A percentile compares a stretch with the other conserved stretches of the same genome.
Evolutionary conservation across 2,113 vertebrate species (phyloP).

Genomic region (Dolichallabes microphthalmus): DNA sequence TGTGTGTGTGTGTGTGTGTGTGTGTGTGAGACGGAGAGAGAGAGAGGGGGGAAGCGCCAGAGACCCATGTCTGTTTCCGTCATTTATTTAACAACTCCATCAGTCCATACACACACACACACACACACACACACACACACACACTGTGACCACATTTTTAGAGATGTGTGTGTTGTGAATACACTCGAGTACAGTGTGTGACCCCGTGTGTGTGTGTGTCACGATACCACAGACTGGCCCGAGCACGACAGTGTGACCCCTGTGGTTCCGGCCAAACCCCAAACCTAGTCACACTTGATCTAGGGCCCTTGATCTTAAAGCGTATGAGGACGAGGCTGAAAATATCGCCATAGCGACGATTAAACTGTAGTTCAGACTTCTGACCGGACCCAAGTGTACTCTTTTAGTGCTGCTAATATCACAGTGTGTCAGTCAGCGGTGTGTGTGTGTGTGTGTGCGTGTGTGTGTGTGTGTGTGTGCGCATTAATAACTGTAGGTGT

Average conservation of each 20-base stretch:
- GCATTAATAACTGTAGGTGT: conserved; percentile 19
- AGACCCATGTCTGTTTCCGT: conserved; percentile 34
- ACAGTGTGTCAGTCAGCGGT: neutral
- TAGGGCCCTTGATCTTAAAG: neutral
- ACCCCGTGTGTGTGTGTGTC: too few relatives aligned
- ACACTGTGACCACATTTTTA: neutral
- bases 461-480: conserved; percentile 6
- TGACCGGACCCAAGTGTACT: neutral
- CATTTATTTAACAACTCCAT: conserved; percentile 35
- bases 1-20: neutral
- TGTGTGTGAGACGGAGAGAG: conserved; percentile 13
- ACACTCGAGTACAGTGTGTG: neutral
- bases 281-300: neutral
- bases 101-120: neutral
- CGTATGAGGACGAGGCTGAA: neutral
- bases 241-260: neutral
- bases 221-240: neutral
- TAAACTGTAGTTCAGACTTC: neutral
- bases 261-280: neutral
- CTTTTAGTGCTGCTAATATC: neutral
- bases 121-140: conserved; percentile 23
- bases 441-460: neutral
- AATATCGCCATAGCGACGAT: neutral
- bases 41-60: neutral
- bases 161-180: neutral